A percentile compares a stretch with the other conserved stretches of the same genome.
Conservation (phyloP, 2,797 vertebrate species). For the Erithacus rubecula region DNA sequence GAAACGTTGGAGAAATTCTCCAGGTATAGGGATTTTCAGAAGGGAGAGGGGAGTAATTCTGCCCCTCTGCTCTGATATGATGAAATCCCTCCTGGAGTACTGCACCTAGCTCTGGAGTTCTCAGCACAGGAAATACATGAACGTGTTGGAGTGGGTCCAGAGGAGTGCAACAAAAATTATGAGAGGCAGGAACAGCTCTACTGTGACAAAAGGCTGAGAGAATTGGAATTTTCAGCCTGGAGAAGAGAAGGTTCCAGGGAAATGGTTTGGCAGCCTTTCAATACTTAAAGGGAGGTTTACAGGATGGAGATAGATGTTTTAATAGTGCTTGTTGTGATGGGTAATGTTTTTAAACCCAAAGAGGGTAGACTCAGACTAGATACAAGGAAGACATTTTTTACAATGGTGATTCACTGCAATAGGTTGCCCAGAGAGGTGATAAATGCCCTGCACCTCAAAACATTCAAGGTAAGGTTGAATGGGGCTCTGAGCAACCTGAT, state of each 20-base stretch:
- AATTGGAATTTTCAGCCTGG: background rate
- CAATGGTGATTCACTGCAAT: background rate
- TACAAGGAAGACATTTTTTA: background rate
- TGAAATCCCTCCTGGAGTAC: background rate
- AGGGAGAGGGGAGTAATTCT: background rate
- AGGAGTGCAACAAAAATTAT: background rate
- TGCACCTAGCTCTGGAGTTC: background rate
- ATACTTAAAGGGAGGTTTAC: background rate
- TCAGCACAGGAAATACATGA: background rate
- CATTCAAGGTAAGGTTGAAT: background rate
- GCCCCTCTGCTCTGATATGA: background rate
- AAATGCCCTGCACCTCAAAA: background rate
- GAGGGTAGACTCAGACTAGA: background rate
- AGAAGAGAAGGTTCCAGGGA: background rate
- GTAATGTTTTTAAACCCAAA: background rate
- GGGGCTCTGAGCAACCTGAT: background rate
- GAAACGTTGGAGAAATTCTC: background rate
- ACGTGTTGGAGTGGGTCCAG: fast-evolving
- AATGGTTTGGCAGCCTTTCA: background rate
- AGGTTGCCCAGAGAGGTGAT: background rate
- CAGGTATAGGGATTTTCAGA: background rate
- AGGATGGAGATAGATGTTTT: background rate
- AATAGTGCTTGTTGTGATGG: background rate
- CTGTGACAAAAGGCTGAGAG: background rate
- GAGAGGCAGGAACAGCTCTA: background rate